A percentile compares a stretch with the other conserved stretches of the same genome.
These are phyloP conservation scores for Oreochromis tanganicae DNA, from an alignment of 2,113 vertebrate species.

Conservation along the genomic window DNA sequence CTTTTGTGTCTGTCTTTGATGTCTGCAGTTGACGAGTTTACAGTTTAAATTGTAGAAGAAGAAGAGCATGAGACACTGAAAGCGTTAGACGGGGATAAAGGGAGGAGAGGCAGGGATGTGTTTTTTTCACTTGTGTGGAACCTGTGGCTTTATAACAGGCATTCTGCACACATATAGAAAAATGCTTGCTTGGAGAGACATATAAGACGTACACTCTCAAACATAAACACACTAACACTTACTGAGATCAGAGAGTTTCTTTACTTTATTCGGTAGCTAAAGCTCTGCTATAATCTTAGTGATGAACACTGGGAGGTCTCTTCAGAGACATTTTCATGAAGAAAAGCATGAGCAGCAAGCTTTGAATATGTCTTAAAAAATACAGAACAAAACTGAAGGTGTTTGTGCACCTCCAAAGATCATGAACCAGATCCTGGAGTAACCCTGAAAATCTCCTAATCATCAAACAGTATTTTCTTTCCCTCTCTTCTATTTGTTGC, in stretches of 20 bases:
- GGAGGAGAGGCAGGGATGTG: neutral
- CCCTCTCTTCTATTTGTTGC: neutral
- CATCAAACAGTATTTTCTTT: neutral
- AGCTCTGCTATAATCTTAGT: neutral
- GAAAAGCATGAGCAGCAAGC: neutral
- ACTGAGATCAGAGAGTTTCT: neutral
- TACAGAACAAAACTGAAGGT: neutral
- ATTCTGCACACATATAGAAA: neutral
- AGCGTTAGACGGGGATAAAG: neutral
- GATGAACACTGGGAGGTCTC: neutral
- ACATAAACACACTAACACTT: neutral
- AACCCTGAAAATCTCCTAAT: neutral
- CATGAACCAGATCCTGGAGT: neutral
- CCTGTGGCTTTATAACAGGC: conserved; percentile 32
- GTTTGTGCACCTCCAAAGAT: neutral
- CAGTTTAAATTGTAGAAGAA: neutral
- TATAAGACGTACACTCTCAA: neutral
- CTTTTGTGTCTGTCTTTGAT: conserved; percentile 49
- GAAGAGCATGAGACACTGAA: neutral
- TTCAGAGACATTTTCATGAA: neutral
- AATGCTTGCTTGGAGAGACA: neutral
- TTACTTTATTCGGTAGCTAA: neutral
- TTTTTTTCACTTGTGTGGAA: neutral
- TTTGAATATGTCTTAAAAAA: neutral
- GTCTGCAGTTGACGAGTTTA: conserved; percentile 38